Evolutionary conservation across 2,797 vertebrate genomes (phyloP), one percentile per base, ranked within the genome.

Genomic region (Cephalopachus bancanus): DNA sequence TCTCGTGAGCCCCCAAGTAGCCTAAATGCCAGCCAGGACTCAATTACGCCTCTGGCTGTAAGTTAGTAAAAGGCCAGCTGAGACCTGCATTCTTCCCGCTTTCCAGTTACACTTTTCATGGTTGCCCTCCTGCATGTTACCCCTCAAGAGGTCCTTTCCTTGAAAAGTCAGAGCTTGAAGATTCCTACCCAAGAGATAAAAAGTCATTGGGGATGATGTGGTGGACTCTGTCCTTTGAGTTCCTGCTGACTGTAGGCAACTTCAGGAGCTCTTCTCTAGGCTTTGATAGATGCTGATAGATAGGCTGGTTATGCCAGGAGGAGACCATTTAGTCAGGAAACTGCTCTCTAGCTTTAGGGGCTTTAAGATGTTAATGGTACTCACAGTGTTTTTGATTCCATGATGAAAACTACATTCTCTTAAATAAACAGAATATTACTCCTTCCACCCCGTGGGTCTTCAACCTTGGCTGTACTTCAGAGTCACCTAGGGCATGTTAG

Each of bases 271-370:
- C 9, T 55, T 75, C 53, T 91, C 49, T 59, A 20, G 3, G 5
- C 80, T 67, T 59, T 30, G 30, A 10, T 4, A 65, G 84, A 71
- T 30, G 5, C 7, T 83, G 14, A 22, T 53, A 64, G 10, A 7
- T 60, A 60, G 67, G 78, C 55, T 59, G 7, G 20, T 37, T 80
- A 51, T 65, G 57, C 83, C 55, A 53, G 75, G 62, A 92, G 62
- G 59, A 92, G 62, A 74, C 78, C 67, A 65, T 93, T 92, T 69
- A 91, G 51, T 84, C 60, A 86, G 59, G n/a, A 93, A 91, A 79
- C 30, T 55, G 24, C 37, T 93, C 9, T 62, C n/a, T 49, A 1
- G 90, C 85, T 72, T 92, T n/a, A 89, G 83, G 49, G 44, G 53
- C 53, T 93, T 30, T 85, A 59, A 84, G 28, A 89, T 92, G 60